Conservation (phyloP, 2,888 invertebrate genomes). For the Latrodectus elegans region DNA sequence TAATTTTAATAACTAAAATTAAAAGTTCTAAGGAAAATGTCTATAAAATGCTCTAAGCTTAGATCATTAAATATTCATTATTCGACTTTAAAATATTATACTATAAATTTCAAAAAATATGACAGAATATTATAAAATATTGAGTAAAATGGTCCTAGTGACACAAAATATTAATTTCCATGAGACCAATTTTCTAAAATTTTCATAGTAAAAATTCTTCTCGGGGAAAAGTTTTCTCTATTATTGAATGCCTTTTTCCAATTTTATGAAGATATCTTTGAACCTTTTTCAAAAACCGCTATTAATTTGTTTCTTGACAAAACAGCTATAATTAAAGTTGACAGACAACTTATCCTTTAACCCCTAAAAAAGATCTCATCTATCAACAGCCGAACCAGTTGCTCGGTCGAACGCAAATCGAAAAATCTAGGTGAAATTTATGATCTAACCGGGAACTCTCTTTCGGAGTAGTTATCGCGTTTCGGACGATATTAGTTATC, state of each 20-base stretch:
- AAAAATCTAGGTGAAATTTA: conserved; percentile 40
- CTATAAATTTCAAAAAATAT: too few relatives aligned
- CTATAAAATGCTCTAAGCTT: too few relatives aligned
- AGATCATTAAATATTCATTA: too few relatives aligned
- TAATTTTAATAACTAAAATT: too few relatives aligned
- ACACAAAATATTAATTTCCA: too few relatives aligned
- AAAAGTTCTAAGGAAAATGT: too few relatives aligned
- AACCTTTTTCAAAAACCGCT: neutral
- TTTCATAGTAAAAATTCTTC: too few relatives aligned
- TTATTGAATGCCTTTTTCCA: neutral
- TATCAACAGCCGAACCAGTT: conserved; percentile 24
- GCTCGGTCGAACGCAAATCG: conserved; percentile 19
- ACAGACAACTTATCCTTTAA: conserved; percentile 32
- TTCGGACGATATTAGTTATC: conserved; percentile 49
- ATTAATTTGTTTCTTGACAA: neutral
- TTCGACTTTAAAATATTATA: too few relatives aligned
- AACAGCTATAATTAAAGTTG: conserved; percentile 14
- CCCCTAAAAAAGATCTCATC: conserved; percentile 9
- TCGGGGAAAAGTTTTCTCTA: too few relatives aligned
- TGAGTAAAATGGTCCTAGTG: too few relatives aligned
- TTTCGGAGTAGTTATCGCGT: conserved; percentile 32
- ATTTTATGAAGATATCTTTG: neutral
- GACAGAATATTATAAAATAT: too few relatives aligned
- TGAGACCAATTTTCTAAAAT: too few relatives aligned
- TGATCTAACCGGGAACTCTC: conserved; percentile 14